These are phyloP conservation scores for Drosophila melanica DNA, from an alignment of 1,140 invertebrate species.

Conservation along the genomic window DNA sequence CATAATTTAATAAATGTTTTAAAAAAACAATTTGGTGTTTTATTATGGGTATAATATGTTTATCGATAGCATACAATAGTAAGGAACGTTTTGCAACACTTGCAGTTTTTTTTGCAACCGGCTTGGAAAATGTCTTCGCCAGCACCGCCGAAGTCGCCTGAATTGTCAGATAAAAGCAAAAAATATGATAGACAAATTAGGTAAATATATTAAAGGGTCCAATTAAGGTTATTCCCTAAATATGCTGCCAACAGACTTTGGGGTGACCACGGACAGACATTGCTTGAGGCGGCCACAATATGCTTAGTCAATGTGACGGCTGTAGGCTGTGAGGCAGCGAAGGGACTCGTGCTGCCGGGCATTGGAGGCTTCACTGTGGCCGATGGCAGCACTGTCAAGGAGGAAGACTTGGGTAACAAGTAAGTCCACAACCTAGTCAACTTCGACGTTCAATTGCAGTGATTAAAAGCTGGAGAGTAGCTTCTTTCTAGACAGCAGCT, in stretches of 20 bases:
- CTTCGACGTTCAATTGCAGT: neutral
- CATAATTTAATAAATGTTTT: slow-evolving; percentile 70
- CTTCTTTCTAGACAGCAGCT: slow-evolving; percentile 94
- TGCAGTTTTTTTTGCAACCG: slow-evolving; percentile 49
- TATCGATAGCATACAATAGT: slow-evolving; percentile 18
- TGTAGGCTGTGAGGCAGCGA: slow-evolving; percentile 97
- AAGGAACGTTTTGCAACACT: slow-evolving; percentile 50
- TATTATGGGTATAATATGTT: neutral
- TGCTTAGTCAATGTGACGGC: slow-evolving; percentile 98
- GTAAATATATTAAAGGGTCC: slow-evolving; percentile 29
- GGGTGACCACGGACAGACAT: slow-evolving; percentile 98
- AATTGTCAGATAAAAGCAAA: slow-evolving; percentile 85
- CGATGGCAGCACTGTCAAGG: slow-evolving; percentile 93
- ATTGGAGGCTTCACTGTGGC: slow-evolving; percentile 98
- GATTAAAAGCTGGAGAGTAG: slow-evolving; percentile 83
- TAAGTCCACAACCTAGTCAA: slow-evolving; percentile 83
- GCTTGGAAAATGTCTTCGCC: slow-evolving; percentile 79
- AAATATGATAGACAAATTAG: slow-evolving; percentile 85
- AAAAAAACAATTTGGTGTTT: slow-evolving; percentile 35
- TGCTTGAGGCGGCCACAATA: slow-evolving; percentile 94
- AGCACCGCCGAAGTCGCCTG: slow-evolving; percentile 78
- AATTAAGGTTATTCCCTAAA: neutral
- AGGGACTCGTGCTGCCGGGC: slow-evolving; percentile 96
- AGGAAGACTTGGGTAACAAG: slow-evolving; percentile 97
- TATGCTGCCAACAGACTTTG: slow-evolving; percentile 88